Evolutionary conservation across 2,113 vertebrate species (phyloP), one percentile per base, ranked within the genome.

Genomic region (Formicarius rufipectus): DNA sequence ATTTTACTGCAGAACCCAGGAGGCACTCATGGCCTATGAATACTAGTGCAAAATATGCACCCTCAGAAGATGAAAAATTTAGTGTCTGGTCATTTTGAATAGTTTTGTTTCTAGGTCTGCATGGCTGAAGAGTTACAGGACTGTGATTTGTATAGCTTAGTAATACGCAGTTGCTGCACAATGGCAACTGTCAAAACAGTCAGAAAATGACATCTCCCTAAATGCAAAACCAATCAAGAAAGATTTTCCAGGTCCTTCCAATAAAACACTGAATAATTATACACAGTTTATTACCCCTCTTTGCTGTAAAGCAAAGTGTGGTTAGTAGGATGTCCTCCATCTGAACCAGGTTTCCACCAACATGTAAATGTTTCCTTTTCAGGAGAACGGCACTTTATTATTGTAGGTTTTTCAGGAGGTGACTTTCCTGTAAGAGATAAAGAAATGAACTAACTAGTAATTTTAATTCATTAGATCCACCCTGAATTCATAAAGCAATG

Each of bases 351-450:
- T 81, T 97, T 95, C 96, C 96, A 97, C 96, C 96, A 97, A 50
- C 96, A 97, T 53, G 90, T 97, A 86, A 97, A 97, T 6, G 96
- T 97, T 90, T 97, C 96, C 39, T 97, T 97, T 90, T 97, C 96
- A 74, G 96, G 96, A 77, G 96, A 97, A 39, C 96, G 96, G 13
- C 96, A 97, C 75, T 97, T 97, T 89, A 74, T 71, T 86, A 97
- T 97, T 14, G 80, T 72, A 74, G 96, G 96, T 35, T 96, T 97
- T 93, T 80, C 92, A 71, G 96, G 96, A 74, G 86, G 72, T 59
- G 82, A 84, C 30, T 14, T 12, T 67, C 81, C 95, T 97, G 72
- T 27, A 77, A 63, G 17, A 86, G 8, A 62, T 3, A 62, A 74
- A 89, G 20, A 67, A 91, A 74, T 47, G 0, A 95, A 69, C 15